phyloP scores from a whole-genome alignment of 2,888 invertebrate genomes.

The Pimpla rufipes region DNA sequence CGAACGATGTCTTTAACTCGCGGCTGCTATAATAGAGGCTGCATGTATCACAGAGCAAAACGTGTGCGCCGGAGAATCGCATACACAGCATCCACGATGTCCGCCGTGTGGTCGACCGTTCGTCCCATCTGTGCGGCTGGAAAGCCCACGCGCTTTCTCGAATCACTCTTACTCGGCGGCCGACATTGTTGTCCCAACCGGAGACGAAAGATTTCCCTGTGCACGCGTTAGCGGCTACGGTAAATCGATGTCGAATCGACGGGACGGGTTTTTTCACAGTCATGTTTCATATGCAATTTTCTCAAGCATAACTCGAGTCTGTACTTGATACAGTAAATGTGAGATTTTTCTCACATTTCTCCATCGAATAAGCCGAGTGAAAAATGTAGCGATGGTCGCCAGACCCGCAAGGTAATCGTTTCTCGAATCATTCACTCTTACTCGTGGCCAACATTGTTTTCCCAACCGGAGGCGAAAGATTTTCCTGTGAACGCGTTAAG shows the following conservation, averaged over 20 bases:
- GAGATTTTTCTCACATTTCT: no score
- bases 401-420: no score
- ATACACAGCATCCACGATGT: constrained; percentile 25
- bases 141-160: constrained; percentile 63
- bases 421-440: constrained; percentile 64
- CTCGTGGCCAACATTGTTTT: constrained; percentile 51
- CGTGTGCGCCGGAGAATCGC: background rate
- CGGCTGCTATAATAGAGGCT: background rate
- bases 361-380: background rate
- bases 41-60: constrained; percentile 2
- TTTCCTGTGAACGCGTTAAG: constrained; percentile 1
- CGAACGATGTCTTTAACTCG: constrained; percentile 12
- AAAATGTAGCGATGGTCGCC: no score
- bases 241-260: constrained; percentile 17
- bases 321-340: background rate
- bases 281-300: background rate
- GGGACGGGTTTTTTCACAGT: background rate
- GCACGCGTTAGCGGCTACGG: background rate
- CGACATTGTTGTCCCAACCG: constrained; percentile 56
- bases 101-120: background rate
- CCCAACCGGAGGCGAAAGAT: constrained; percentile 2
- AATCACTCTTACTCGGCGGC: constrained; percentile 56
- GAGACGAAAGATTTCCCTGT: background rate
- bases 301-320: background rate
- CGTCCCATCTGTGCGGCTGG: constrained; percentile 31